Conservation (phyloP, 2,113 vertebrate species). For the Festucalex cinctus region DNA sequence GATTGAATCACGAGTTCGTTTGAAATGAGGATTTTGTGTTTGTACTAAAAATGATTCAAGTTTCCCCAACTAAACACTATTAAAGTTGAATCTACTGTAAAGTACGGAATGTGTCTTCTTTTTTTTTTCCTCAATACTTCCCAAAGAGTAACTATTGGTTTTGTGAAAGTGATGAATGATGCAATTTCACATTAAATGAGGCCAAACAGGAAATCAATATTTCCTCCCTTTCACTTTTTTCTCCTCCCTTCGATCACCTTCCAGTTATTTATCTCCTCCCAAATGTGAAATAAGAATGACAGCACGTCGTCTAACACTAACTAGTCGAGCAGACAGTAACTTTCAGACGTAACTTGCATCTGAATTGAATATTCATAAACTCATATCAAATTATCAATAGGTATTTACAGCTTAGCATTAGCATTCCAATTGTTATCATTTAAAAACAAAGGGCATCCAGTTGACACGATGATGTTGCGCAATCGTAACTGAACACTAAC, state of each 20-base stretch:
- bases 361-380: too few relatives aligned
- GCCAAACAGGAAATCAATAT: slow-evolving; percentile 7
- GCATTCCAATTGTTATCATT: too few relatives aligned
- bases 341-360: neutral
- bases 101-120: neutral
- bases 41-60: too few relatives aligned
- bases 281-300: slow-evolving; percentile 5
- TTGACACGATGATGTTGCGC: neutral
- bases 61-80: neutral
- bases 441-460: neutral
- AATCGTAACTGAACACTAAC: neutral
- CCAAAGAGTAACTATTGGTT: slow-evolving; percentile 4
- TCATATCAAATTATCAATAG: too few relatives aligned
- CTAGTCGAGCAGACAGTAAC: neutral
- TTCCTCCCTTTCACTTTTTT: neutral
- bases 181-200: slow-evolving; percentile 8
- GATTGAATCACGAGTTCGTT: too few relatives aligned
- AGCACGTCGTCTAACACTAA: neutral
- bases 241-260: neutral
- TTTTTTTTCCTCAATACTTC: neutral
- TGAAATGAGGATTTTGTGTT: too few relatives aligned
- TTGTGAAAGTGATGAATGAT: slow-evolving; percentile 12
- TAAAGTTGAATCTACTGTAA: neutral
- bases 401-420: neutral
- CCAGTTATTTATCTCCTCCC: neutral